Evolutionary conservation across 2,888 invertebrate genomes (phyloP).

Genomic region (Caenorhabditis sp.): DNA sequence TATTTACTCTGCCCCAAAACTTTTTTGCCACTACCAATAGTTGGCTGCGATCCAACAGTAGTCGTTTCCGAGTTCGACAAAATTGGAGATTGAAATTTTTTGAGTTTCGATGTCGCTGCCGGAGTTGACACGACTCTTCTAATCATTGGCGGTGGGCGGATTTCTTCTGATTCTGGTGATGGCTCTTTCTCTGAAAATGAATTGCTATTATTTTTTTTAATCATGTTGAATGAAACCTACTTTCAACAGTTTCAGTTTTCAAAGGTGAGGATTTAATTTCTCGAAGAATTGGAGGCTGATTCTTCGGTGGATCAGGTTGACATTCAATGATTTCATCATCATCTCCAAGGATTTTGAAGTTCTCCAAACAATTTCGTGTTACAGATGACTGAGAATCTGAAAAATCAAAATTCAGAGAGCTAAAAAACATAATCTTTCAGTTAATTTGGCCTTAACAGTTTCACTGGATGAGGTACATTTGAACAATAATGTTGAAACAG

Average conservation of each 20-base stretch:
- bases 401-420: no score
- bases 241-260: no score
- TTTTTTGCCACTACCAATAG: neutral
- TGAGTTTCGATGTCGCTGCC: neutral
- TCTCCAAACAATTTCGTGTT: neutral
- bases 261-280: no score
- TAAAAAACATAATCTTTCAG: no score
- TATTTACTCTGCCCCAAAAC: constrained; percentile 6
- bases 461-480: no score
- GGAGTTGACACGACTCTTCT: constrained; percentile 23
- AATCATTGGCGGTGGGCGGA: neutral
- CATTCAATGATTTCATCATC: neutral
- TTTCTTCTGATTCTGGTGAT: neutral
- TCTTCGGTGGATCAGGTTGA: neutral
- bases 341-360: constrained; percentile 6
- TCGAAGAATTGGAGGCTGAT: constrained; percentile 2
- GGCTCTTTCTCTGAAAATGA: no score
- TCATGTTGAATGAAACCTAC: no score
- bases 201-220: no score
- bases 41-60: constrained; percentile 12
- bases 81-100: constrained; percentile 22
- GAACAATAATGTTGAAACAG: no score
- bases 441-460: no score
- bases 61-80: constrained; percentile 2
- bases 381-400: neutral